These are phyloP conservation scores for Thyatira batis DNA, from an alignment of 2,888 invertebrate genomes.

Conservation along the genomic window DNA sequence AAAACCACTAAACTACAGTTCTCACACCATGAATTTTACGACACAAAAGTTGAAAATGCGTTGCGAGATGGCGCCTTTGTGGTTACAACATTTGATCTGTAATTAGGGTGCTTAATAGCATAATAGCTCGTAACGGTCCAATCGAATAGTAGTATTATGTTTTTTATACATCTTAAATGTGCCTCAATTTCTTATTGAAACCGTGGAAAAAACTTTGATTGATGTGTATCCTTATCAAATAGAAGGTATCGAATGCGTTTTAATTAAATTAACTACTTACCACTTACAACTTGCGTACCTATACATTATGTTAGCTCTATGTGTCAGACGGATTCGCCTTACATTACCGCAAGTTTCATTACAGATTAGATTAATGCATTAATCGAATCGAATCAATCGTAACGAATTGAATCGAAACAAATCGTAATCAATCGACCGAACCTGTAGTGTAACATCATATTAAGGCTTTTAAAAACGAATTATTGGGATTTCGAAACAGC, in stretches of 20 bases:
- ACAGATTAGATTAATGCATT: conserved; percentile 2
- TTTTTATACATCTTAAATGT: conserved; percentile 50
- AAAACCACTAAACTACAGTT: conserved; percentile 63
- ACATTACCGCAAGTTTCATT: neutral
- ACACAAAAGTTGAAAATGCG: conserved; percentile 67
- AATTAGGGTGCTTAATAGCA: conserved; percentile 75
- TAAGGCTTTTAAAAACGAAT: conserved; percentile 2
- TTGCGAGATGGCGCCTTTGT: conserved; percentile 70
- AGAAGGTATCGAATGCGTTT: conserved; percentile 34
- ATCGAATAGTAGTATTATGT: conserved; percentile 67
- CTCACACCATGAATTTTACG: conserved; percentile 61
- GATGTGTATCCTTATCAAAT: conserved; percentile 49
- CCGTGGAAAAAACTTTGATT: conserved; percentile 48
- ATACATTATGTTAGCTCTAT: neutral
- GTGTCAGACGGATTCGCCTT: neutral
- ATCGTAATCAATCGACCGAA: conserved; percentile 2
- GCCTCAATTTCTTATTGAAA: conserved; percentile 49
- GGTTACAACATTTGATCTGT: conserved; percentile 75
- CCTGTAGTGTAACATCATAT: neutral
- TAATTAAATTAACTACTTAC: conserved; percentile 29
- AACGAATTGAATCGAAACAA: conserved; percentile 6
- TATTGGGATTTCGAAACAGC: conserved; percentile 3
- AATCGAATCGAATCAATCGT: conserved; percentile 4
- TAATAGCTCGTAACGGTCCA: conserved; percentile 74
- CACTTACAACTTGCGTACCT: neutral